phyloP scores from a whole-genome alignment of 2,888 invertebrate genomes.

The Noctuana brunneofusca region DNA sequence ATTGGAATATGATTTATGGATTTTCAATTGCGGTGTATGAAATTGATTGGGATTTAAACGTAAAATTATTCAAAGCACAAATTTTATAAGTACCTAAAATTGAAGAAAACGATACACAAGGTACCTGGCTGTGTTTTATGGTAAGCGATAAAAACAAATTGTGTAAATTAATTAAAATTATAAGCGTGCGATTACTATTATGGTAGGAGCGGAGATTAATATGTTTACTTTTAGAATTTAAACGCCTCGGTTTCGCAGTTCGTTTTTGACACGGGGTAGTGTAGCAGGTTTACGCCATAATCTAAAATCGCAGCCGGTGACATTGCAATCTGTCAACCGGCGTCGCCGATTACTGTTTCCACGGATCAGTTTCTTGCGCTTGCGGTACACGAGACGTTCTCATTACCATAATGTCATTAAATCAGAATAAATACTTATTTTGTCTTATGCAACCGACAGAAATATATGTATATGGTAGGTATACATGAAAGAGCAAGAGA shows the following conservation, averaged over 20 bases:
- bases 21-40: conserved; percentile 28
- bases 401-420: background rate
- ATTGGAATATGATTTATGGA: conserved; percentile 31
- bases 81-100: background rate
- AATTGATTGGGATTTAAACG: conserved; percentile 16
- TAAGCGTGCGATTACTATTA: conserved; percentile 23
- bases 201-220: conserved; percentile 16
- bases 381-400: background rate
- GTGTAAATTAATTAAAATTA: conserved; percentile 23
- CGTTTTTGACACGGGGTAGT: conserved; percentile 30
- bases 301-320: conserved; percentile 35
- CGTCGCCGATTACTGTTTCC: conserved; percentile 32
- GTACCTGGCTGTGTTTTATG: conserved; percentile 1
- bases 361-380: background rate
- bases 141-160: conserved; percentile 16
- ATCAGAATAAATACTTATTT: background rate
- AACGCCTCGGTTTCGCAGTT: conserved; percentile 26
- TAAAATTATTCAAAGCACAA: conserved; percentile 10
- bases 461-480: no score
- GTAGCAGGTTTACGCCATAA: conserved; percentile 32
- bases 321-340: conserved; percentile 44
- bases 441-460: no score
- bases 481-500: no score
- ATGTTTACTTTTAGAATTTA: conserved; percentile 14
- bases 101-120: background rate